These are phyloP conservation scores for Pelecanus crispus DNA, from an alignment of 2,113 vertebrate genomes.

Conservation along the genomic window DNA sequence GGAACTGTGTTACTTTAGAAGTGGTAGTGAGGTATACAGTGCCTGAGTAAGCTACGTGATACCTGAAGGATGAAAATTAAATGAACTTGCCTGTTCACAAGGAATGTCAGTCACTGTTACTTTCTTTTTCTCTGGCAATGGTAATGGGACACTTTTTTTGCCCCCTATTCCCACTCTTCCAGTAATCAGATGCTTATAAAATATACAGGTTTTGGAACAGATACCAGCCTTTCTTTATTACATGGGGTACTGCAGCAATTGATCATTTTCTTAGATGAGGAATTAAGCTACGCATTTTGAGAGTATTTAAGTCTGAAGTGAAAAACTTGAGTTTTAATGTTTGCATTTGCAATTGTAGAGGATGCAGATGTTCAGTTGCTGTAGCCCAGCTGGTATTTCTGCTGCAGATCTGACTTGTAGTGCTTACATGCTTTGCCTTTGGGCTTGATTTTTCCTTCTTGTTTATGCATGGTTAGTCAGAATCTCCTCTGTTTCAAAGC, in stretches of 20 bases:
- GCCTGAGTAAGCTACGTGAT: neutral
- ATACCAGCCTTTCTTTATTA: neutral
- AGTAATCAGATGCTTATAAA: neutral
- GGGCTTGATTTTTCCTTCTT: neutral
- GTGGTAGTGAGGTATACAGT: neutral
- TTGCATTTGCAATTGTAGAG: neutral
- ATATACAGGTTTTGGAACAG: neutral
- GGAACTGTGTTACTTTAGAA: neutral
- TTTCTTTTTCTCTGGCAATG: neutral
- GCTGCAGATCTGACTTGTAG: neutral
- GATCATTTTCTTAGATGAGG: neutral
- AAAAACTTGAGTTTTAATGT: neutral
- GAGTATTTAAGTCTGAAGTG: neutral
- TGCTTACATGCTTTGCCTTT: neutral
- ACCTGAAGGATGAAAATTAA: neutral
- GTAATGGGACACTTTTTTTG: neutral
- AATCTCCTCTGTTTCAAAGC: neutral
- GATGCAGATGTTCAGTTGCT: neutral
- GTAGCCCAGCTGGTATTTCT: neutral
- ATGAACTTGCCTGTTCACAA: neutral
- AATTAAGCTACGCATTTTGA: neutral
- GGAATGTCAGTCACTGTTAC: neutral
- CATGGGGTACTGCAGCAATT: neutral
- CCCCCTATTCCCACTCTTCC: neutral
- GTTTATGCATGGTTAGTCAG: neutral